phyloP scores from a whole-genome alignment of 1,140 invertebrate genomes.

The Mycetomoellerius zeteki region DNA sequence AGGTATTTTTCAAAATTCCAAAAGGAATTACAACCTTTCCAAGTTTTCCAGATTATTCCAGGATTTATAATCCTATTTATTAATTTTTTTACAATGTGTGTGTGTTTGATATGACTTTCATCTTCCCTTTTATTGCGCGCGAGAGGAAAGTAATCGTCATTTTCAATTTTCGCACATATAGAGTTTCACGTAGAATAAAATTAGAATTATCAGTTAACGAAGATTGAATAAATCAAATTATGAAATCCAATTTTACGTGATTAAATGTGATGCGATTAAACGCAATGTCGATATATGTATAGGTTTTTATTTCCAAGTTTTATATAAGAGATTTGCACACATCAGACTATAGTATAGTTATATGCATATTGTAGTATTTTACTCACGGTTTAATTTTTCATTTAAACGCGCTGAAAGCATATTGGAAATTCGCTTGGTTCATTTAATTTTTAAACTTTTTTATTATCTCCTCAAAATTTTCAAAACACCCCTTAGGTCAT shows the following conservation, averaged over 20 bases:
- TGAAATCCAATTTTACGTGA: slow-evolving; percentile 30
- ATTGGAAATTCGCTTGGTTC: not conserved
- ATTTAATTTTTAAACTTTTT: not conserved
- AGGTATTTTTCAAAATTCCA: too few relatives aligned
- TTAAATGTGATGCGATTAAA: slow-evolving; percentile 36
- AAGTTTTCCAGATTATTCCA: too few relatives aligned
- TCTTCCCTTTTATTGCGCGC: not conserved
- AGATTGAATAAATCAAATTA: slow-evolving; percentile 15
- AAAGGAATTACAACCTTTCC: too few relatives aligned
- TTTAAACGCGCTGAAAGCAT: not conserved
- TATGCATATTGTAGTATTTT: not conserved
- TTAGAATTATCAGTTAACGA: slow-evolving; percentile 34
- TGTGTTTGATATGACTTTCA: not conserved
- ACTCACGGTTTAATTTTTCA: not conserved
- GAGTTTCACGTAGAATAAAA: not conserved
- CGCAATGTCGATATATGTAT: not conserved
- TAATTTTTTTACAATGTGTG: not conserved
- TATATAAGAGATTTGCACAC: slow-evolving; percentile 1
- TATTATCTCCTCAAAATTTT: not conserved
- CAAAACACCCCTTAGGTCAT: not conserved
- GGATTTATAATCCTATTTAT: slow-evolving; percentile 18
- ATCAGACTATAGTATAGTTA: not conserved
- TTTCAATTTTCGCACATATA: slow-evolving; percentile 8
- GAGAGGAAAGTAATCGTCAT: not conserved
- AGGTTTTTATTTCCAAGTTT: slow-evolving; percentile 20